These are phyloP conservation scores for Rhodophaea formosa DNA, from an alignment of 2,888 invertebrate species.

Conservation along the genomic window DNA sequence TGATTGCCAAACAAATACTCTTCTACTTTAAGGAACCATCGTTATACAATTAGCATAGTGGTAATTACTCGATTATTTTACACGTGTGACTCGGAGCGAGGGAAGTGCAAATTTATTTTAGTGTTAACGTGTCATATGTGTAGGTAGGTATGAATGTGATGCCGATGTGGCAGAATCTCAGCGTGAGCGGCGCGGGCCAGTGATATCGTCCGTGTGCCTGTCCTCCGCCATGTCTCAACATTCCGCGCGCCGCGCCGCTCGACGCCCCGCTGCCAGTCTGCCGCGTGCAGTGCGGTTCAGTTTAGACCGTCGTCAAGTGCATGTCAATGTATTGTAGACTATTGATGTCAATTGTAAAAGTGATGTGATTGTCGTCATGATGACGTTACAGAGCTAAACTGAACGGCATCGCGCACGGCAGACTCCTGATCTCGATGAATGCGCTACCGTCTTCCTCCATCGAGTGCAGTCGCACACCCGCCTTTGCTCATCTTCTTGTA, in stretches of 20 bases:
- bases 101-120: slow-evolving; percentile 44
- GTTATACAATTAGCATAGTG: slow-evolving; percentile 17
- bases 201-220: slow-evolving; percentile 24
- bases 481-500: background rate
- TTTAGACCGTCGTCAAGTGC: background rate
- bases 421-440: slow-evolving; percentile 31
- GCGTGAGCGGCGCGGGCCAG: background rate
- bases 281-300: background rate
- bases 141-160: slow-evolving; percentile 41
- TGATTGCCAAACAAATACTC: slow-evolving; percentile 18
- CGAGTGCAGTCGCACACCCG: slow-evolving; percentile 8
- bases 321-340: background rate
- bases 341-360: background rate
- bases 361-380: background rate
- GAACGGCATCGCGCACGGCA: background rate
- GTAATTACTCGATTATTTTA: slow-evolving; percentile 49
- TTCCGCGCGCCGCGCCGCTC: slow-evolving; percentile 9
- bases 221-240: slow-evolving; percentile 6
- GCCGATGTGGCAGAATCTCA: slow-evolving; percentile 34
- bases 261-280: background rate
- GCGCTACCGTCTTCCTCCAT: slow-evolving; percentile 29
- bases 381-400: background rate
- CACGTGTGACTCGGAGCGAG: slow-evolving; percentile 52
- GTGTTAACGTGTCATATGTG: slow-evolving; percentile 54
- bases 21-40: background rate